phyloP scores from a whole-genome alignment of 2,888 invertebrate genomes.

The Copidosoma aretas region DNA sequence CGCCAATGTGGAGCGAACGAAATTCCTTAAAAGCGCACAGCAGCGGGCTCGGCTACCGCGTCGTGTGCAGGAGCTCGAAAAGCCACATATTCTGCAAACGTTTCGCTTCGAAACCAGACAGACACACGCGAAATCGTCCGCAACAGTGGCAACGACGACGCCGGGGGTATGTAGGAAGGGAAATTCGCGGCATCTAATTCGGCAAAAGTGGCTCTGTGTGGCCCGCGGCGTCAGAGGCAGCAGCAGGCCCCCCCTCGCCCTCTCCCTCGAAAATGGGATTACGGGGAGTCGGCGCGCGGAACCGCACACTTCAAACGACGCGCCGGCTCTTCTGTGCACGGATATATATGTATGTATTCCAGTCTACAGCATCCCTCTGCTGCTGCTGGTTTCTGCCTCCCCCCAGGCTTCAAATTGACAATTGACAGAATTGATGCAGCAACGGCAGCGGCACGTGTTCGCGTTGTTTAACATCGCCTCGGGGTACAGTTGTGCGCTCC shows the following conservation, averaged over 20 bases:
- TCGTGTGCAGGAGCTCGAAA: too few species aligned
- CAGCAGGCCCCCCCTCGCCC: too few species aligned
- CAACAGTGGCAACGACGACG: not conserved
- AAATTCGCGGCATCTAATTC: constrained; percentile 36
- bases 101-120: too few species aligned
- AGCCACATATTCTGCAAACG: not conserved
- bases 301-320: constrained; percentile 60
- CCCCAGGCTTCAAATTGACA: constrained; percentile 57
- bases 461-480: constrained; percentile 45
- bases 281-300: constrained; percentile 44
- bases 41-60: too few species aligned
- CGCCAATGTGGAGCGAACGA: too few species aligned
- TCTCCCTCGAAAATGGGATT: constrained; percentile 51
- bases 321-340: constrained; percentile 11
- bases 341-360: not conserved
- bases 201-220: constrained; percentile 32
- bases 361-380: not conserved
- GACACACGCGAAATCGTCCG: not conserved
- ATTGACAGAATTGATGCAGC: constrained; percentile 61
- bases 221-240: not conserved
- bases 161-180: constrained; percentile 21
- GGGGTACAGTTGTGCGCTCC: constrained; percentile 35
- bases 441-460: constrained; percentile 43
- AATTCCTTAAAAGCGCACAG: too few species aligned
- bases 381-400: constrained; percentile 37